Percentiles rank a stretch among this genome's conserved stretches.
These are phyloP conservation scores for Omphaloscelis lunosa DNA, from an alignment of 2,888 invertebrate genomes.

Conservation along the genomic window DNA sequence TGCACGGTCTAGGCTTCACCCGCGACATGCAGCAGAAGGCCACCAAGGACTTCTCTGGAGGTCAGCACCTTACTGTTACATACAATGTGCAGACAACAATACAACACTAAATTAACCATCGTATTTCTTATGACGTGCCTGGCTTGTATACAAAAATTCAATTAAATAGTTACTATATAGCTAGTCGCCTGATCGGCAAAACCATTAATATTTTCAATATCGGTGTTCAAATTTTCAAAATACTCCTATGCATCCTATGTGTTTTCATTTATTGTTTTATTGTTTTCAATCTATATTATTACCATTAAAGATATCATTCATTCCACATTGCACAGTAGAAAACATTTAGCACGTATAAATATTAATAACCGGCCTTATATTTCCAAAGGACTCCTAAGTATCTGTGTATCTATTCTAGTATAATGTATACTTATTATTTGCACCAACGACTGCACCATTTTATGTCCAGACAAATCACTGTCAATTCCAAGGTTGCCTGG, in stretches of 20 bases:
- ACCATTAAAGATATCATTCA: not conserved
- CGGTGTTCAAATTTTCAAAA: not conserved
- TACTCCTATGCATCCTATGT: too few species aligned
- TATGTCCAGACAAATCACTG: too few species aligned
- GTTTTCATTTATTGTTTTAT: not conserved
- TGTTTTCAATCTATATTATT: not conserved
- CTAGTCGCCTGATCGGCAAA: not conserved
- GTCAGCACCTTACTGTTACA: constrained; percentile 65
- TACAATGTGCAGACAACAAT: not conserved
- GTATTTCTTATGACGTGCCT: not conserved
- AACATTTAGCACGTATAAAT: not conserved
- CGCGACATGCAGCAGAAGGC: constrained; percentile 96
- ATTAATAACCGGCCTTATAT: not conserved
- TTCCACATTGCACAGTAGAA: not conserved
- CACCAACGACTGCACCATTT: too few species aligned
- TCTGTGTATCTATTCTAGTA: too few species aligned
- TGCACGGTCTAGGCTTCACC: constrained; percentile 99
- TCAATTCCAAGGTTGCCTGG: too few species aligned
- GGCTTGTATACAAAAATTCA: not conserved
- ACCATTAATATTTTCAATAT: not conserved
- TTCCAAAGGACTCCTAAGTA: not conserved
- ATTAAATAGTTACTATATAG: too few species aligned
- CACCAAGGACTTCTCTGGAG: constrained; percentile 97
- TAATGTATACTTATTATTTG: too few species aligned
- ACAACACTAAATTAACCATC: not conserved